A percentile compares a stretch with the other conserved stretches of the same genome.
Conservation (phyloP, 1,140 invertebrate genomes). For the Paraescarpia echinospica region DNA sequence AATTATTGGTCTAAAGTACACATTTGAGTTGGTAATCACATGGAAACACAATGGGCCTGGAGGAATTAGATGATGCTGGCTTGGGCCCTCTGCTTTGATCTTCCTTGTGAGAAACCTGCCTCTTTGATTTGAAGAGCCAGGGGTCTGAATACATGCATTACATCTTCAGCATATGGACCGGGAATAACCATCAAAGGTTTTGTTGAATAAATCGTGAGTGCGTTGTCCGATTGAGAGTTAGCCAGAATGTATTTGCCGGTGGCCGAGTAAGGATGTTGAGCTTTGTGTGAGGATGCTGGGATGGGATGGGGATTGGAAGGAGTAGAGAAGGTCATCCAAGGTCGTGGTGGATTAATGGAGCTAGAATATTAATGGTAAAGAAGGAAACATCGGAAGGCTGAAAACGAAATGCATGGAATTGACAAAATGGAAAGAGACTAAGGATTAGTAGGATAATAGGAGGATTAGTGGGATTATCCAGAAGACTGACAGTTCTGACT, state of each 20-base stretch:
- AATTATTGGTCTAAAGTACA: not conserved
- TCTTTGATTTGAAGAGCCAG: not conserved
- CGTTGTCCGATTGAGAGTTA: not conserved
- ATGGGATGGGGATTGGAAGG: too few species aligned
- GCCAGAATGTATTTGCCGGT: not conserved
- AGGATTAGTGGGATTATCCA: too few species aligned
- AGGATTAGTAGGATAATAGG: not conserved
- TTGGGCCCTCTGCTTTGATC: too few species aligned
- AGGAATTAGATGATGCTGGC: not conserved
- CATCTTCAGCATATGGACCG: not conserved
- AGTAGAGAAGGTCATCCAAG: not conserved
- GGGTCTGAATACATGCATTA: not conserved
- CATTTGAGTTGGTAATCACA: not conserved
- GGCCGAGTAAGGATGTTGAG: not conserved
- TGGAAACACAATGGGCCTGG: not conserved
- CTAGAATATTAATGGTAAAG: not conserved
- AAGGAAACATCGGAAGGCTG: not conserved
- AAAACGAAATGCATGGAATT: not conserved
- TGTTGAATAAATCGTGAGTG: not conserved
- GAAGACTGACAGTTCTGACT: not conserved
- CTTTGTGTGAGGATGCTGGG: not conserved
- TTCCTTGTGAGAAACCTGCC: not conserved
- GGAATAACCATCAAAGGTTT: not conserved
- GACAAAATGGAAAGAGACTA: not conserved
- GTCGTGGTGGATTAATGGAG: not conserved